Base-by-base conservation (phyloP, 2,113 vertebrate species). In the Natator depressus region DNA sequence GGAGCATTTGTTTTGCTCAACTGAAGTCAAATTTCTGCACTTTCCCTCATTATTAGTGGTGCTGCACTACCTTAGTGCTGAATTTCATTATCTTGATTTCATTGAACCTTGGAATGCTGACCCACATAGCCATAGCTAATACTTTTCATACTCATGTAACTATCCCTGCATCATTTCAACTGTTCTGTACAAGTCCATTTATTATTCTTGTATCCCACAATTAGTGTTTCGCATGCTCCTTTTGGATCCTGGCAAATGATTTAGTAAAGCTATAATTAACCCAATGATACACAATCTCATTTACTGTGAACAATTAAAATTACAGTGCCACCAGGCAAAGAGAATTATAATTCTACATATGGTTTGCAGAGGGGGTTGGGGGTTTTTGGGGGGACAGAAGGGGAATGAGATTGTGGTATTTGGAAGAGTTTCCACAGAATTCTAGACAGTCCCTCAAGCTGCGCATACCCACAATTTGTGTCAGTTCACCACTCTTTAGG, bases 1-100 rank as follows among this genome's bases (percentile, higher is more conserved):
- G 20, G 53, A 54, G 5, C 29, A 79, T 17, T 59, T 49, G 62
- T 59, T 90, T 80, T 76, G 29, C 51, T 35, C 12, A 35, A 5
- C 14, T 81, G 35, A 42, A 81, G 46, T 3, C 87, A 78, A 82
- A 49, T 31, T 1, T 0, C 55, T 35, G 1, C 29, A 65, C 17
- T 78, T 31, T 79, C 72, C 46, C 27, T 80, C 82, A 22, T 49
- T 27, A 25, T 82, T 46, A 50, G 14, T 4, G 6, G 57, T 31
- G 27, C 57, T 62, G 27, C 57, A 62, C 29, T 31, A 31, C 29
- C 13, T 31, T 62, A 29, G 12, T 62, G 57, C 57, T 31, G 57
- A 62, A 62, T 62, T 62, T 62, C 57, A 62, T 62, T 29, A 62
- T 62, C 5, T 3, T 62, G 57, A 62, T 31, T 62, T 62, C 31